Evolutionary conservation across 2,888 invertebrate genomes (phyloP).

Genomic region (Nomada flava): DNA sequence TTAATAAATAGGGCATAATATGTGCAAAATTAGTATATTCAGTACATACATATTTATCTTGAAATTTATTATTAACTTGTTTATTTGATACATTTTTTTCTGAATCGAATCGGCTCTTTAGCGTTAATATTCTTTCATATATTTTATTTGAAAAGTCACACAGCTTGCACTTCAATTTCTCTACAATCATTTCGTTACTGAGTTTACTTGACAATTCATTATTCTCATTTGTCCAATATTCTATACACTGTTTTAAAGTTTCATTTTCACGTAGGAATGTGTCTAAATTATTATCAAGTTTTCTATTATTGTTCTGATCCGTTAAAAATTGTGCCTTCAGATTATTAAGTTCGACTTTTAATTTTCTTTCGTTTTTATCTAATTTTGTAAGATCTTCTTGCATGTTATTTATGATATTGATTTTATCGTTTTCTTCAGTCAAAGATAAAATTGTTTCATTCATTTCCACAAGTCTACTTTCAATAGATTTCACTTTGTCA

Average conservation of each 20-base stretch:
- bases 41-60: conserved; percentile 25
- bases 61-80: background rate
- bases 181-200: conserved; percentile 22
- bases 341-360: conserved; percentile 55
- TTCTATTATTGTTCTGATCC: conserved; percentile 60
- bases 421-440: conserved; percentile 59
- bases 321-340: conserved; percentile 59
- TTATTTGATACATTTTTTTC: conserved; percentile 11
- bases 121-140: conserved; percentile 39
- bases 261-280: conserved; percentile 66
- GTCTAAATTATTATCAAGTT: conserved; percentile 64
- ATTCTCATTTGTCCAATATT: conserved; percentile 53
- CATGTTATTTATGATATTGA: conserved; percentile 62
- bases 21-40: conserved; percentile 12
- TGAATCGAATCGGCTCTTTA: conserved; percentile 17
- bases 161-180: conserved; percentile 48
- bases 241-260: conserved; percentile 52
- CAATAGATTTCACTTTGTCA: conserved; percentile 49
- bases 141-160: conserved; percentile 49
- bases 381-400: conserved; percentile 62
- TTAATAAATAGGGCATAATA: background rate
- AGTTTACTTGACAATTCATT: conserved; percentile 39
- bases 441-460: conserved; percentile 55
- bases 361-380: conserved; percentile 59
- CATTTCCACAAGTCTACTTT: conserved; percentile 52